A percentile compares a stretch with the other conserved stretches of the same genome.
These are phyloP conservation scores for Neomicropteryx cornuta DNA, from an alignment of 1,140 invertebrate species.

Conservation along the genomic window DNA sequence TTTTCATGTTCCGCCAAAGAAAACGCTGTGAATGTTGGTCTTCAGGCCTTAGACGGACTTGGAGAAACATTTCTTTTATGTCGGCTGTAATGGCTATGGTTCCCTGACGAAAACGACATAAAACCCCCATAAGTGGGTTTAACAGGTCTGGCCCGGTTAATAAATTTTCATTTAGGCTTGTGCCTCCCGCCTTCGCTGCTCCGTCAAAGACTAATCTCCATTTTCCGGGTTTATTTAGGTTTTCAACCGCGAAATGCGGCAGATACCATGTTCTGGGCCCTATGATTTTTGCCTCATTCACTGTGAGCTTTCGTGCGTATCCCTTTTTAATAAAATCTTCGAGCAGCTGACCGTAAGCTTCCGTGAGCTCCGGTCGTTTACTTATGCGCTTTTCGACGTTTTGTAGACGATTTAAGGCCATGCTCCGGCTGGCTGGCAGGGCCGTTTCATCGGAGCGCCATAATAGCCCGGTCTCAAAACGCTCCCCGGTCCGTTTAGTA, in stretches of 20 bases:
- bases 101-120: slow-evolving; percentile 11
- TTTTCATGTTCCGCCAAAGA: slow-evolving; percentile 11
- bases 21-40: slow-evolving; percentile 16
- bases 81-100: slow-evolving; percentile 12
- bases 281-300: not conserved
- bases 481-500: not conserved
- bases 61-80: slow-evolving; percentile 17
- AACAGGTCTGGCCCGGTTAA: slow-evolving; percentile 13
- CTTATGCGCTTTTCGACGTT: slow-evolving; percentile 1
- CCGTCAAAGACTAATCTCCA: slow-evolving; percentile 15
- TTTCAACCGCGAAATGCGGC: slow-evolving; percentile 11
- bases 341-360: slow-evolving; percentile 1
- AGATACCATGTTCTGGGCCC: slow-evolving; percentile 4
- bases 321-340: slow-evolving; percentile 2
- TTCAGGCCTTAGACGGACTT: slow-evolving; percentile 10
- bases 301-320: slow-evolving; percentile 1
- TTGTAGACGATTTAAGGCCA: not conserved
- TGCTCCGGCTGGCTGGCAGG: not conserved
- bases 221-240: slow-evolving; percentile 11
- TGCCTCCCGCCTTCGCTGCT: slow-evolving; percentile 10
- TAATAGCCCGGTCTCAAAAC: not conserved
- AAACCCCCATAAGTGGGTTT: slow-evolving; percentile 4
- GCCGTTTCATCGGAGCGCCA: not conserved
- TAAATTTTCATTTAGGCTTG: slow-evolving; percentile 11
- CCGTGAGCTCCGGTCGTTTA: not conserved